Base-by-base conservation (phyloP, 2,113 vertebrate genomes). In the Microcebus lehilahytsara region DNA sequence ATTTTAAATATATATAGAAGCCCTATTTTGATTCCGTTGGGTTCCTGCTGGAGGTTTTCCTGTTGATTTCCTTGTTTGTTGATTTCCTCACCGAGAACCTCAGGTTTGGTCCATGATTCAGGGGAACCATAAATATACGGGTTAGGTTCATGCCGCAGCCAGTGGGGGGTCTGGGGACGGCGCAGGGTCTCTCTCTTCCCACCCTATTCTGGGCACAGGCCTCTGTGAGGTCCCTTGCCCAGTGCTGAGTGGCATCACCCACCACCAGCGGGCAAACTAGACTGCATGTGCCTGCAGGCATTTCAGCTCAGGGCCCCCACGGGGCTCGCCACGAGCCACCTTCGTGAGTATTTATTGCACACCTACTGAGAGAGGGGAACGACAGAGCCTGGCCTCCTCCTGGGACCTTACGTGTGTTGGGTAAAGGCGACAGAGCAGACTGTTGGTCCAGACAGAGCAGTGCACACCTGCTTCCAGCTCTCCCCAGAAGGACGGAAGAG, bases 401-500 rank as follows among this genome's bases (percentile, higher is more conserved):
- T 5, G 64, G 20, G 14, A 4, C 40, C 46, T 2, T 19, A 9
- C 4, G 9, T 12, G 16, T 16, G 2, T 40, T 51, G 5, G 22
- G 37, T 23, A 14, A 69, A 34, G 40, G 79, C 53, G 32, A 19
- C 14, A n/a, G n/a, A n/a, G n/a, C n/a, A n/a, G n/a, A n/a, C n/a
- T n/a, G n/a, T n/a, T 23, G 34, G 6, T 30, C 11, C 34, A 23
- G 49, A 46, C n/a, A 3, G 5, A 3, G 0, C 11, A 0, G 13
- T 3, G n/a, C 27, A 20, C 27, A 20, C 27, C 13, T 32, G 25
- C 85, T 62, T 77, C 30, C 49, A 9, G 69, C 25, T 67, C 64
- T 81, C 71, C 71, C 58, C 16, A 20, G 69, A 74, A 46, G 40
- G 69, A 51, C 6, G 20, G 64, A 58, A 32, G 37, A 5, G 27